Evolutionary conservation across 2,113 vertebrate species (phyloP), one percentile per base, ranked within the genome.

Genomic region (Antechinus stuartii): DNA sequence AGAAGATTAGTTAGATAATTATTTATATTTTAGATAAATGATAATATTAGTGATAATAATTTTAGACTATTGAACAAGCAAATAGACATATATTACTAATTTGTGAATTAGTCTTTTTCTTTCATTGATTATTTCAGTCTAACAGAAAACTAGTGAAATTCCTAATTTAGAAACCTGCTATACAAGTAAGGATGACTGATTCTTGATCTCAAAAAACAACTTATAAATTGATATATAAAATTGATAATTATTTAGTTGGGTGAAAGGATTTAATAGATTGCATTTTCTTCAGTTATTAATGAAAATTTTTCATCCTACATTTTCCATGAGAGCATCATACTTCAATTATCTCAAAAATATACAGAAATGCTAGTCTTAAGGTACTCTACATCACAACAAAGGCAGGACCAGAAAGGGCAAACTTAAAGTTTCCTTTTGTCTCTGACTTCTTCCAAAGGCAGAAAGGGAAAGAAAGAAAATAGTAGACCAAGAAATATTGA

Each of bases 381-480:
- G 12, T 94, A 46, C 89, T 93, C 76, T 12, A 35, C 3, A 14
- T 6, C 12, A 68, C 30, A 68, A 61, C 26, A 61, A 61, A 90
- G 76, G 22, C 35, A 93, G 55, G 89, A 35, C 42, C 0, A n/a
- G 53, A 47, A 90, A 5, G 12, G 55, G 24, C 0, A 6, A 89
- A 27, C 16, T 92, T 92, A 0, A 30, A 14, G 23, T 92, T 52
- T 47, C 27, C 61, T 68, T 68, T 68, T 68, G 61, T 68, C 30
- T 35, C 25, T 53, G 1, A 42, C 30, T 91, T 89, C 22, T 27
- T 92, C 30, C 12, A 68, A 35, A 52, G 46, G 53, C 84, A 93
- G 53, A 89, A 91, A 91, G 92, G 55, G 89, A 92, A 91, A 96
- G 90, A n/a, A 84, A 90, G 24, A 30, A 95, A 93, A 35, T 92